A percentile compares a stretch with the other conserved stretches of the same genome.
phyloP scores from a whole-genome alignment of 1,140 invertebrate genomes.

The Magallana angulata region DNA sequence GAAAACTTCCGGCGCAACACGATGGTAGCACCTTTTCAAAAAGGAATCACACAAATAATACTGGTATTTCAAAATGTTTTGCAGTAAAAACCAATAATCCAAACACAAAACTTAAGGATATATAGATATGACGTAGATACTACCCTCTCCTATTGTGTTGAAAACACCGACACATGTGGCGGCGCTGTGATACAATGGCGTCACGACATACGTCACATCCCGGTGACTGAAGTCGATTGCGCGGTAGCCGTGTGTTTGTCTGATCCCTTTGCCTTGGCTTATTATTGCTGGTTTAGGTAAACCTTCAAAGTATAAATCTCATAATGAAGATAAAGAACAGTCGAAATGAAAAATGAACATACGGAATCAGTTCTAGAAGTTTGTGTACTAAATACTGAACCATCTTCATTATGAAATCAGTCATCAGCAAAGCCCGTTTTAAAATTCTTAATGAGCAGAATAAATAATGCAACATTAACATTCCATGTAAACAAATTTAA shows the following conservation, averaged over 20 bases:
- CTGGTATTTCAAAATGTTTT: background rate
- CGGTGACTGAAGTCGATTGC: conserved; percentile 48
- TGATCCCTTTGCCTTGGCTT: conserved; percentile 55
- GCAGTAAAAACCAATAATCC: too few relatives aligned
- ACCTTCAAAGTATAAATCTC: conserved; percentile 53
- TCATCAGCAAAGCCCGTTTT: too few relatives aligned
- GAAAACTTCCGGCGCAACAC: conserved; percentile 69
- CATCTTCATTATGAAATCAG: too few relatives aligned
- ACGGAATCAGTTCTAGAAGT: too few relatives aligned
- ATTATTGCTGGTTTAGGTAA: conserved; percentile 69
- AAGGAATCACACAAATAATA: conserved; percentile 68
- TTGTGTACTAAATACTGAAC: too few relatives aligned
- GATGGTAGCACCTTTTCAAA: conserved; percentile 63
- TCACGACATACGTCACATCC: conserved; percentile 65
- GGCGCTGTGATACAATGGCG: conserved; percentile 70
- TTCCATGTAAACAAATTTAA: too few relatives aligned
- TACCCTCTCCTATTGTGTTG: conserved; percentile 57
- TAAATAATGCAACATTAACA: too few relatives aligned
- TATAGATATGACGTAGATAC: background rate
- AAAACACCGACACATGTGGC: conserved; percentile 63
- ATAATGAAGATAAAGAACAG: too few relatives aligned
- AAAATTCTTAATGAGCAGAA: too few relatives aligned
- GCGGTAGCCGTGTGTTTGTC: conserved; percentile 8
- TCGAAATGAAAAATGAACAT: too few relatives aligned
- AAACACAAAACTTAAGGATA: background rate